phyloP scores from a whole-genome alignment of 1,140 invertebrate species.

The Eriocheir sinensis region DNA sequence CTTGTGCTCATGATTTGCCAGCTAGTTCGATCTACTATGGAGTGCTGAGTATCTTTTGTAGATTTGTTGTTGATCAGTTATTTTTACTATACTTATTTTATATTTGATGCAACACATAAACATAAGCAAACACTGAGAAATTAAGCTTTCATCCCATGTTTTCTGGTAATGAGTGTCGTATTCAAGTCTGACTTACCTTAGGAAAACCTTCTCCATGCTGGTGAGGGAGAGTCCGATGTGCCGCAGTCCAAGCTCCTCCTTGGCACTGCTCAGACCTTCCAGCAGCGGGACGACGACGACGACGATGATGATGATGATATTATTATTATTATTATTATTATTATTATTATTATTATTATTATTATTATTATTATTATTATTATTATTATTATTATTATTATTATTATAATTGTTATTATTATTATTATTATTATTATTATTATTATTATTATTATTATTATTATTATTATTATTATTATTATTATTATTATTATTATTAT shows the following conservation, averaged over 20 bases:
- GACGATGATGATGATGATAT: not conserved
- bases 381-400: not conserved
- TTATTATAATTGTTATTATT: too few species aligned
- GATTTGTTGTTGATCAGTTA: too few species aligned
- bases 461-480: not conserved
- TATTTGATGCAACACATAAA: too few species aligned
- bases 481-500: not conserved
- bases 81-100: too few species aligned
- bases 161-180: too few species aligned
- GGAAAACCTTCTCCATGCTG: conserved; percentile 84
- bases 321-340: not conserved
- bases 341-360: not conserved
- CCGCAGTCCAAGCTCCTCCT: conserved; percentile 80
- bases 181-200: conserved; percentile 80
- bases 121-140: too few species aligned
- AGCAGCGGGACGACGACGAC: conserved; percentile 62
- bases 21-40: too few species aligned
- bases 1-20: too few species aligned
- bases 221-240: conserved; percentile 83
- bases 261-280: conserved; percentile 53
- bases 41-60: too few species aligned
- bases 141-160: too few species aligned
- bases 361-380: conserved; percentile 5
- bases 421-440: conserved; percentile 18
- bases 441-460: not conserved